A percentile compares a stretch with the other conserved stretches of the same genome.
Conservation (phyloP, 2,113 vertebrate genomes). For the Forbesichthys agassizii region DNA sequence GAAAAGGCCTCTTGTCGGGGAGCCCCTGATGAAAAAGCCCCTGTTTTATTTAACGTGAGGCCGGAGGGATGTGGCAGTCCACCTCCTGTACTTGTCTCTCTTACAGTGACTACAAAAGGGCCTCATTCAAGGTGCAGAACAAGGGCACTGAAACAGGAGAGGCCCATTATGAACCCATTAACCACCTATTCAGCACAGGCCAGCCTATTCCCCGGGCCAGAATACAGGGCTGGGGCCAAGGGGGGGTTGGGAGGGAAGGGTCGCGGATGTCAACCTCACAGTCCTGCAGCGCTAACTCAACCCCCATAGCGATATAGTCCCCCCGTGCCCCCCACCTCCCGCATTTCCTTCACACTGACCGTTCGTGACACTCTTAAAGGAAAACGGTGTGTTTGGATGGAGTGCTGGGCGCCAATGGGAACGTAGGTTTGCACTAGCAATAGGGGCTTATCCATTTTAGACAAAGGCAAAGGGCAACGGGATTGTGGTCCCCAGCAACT, state of each 20-base stretch:
- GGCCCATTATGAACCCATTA: slow-evolving; percentile 71
- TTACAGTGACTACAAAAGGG: slow-evolving; percentile 55
- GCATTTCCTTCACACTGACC: not conserved
- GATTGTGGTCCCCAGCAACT: too few relatives aligned
- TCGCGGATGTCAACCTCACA: slow-evolving; percentile 44
- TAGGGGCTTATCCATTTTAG: too few relatives aligned
- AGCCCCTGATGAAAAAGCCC: slow-evolving; percentile 46
- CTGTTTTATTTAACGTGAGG: slow-evolving; percentile 70
- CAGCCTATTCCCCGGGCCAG: slow-evolving; percentile 46
- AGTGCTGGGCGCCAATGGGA: slow-evolving; percentile 43
- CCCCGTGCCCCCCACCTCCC: slow-evolving; percentile 12
- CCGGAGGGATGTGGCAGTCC: slow-evolving; percentile 58
- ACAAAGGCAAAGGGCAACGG: too few relatives aligned
- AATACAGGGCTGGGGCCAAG: slow-evolving; percentile 37
- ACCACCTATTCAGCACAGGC: slow-evolving; percentile 53
- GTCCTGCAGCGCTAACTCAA: slow-evolving; percentile 34
- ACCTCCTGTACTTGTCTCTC: slow-evolving; percentile 66
- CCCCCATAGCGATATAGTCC: slow-evolving; percentile 47
- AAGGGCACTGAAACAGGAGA: slow-evolving; percentile 61
- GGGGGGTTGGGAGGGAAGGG: slow-evolving; percentile 52
- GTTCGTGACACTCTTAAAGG: not conserved
- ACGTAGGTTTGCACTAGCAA: not conserved
- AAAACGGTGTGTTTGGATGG: slow-evolving; percentile 40
- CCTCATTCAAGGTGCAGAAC: slow-evolving; percentile 55
- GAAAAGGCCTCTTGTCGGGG: slow-evolving; percentile 45